These are phyloP conservation scores for Eristalinus sepulchralis DNA, from an alignment of 2,888 invertebrate species.

Conservation along the genomic window DNA sequence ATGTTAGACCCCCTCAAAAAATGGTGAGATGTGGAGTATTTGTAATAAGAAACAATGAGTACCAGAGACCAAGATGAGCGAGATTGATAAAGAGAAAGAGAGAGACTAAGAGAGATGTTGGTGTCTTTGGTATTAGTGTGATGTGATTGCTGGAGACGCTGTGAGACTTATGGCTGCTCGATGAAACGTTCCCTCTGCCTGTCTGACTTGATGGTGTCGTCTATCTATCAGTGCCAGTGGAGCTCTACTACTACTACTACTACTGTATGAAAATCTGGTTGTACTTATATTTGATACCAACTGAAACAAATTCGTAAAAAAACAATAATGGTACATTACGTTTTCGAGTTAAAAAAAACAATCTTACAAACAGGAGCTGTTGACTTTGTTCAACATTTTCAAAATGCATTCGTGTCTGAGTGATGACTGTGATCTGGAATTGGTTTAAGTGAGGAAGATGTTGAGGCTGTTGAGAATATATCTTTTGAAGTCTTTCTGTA, in stretches of 20 bases:
- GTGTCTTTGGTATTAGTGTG: constrained; percentile 14
- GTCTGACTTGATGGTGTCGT: constrained; percentile 65
- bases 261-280: constrained; percentile 69
- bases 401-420: constrained; percentile 34
- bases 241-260: constrained; percentile 54
- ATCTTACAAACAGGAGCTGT: constrained; percentile 45
- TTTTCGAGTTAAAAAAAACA: constrained; percentile 70
- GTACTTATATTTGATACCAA: constrained; percentile 67
- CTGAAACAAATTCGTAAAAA: constrained; percentile 56
- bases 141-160: constrained; percentile 57
- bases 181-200: constrained; percentile 42
- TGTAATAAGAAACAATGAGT: constrained; percentile 24
- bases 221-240: constrained; percentile 49
- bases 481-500: no score
- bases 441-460: not conserved
- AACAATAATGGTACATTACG: constrained; percentile 72
- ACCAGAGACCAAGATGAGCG: constrained; percentile 8
- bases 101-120: constrained; percentile 39
- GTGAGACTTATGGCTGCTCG: constrained; percentile 8
- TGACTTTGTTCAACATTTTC: constrained; percentile 40
- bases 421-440: constrained; percentile 8
- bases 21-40: constrained; percentile 66
- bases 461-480: not conserved
- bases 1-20: constrained; percentile 65
- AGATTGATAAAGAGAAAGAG: constrained; percentile 24